phyloP scores from a whole-genome alignment of 2,113 vertebrate species.

The Oreochromis spilurus region DNA sequence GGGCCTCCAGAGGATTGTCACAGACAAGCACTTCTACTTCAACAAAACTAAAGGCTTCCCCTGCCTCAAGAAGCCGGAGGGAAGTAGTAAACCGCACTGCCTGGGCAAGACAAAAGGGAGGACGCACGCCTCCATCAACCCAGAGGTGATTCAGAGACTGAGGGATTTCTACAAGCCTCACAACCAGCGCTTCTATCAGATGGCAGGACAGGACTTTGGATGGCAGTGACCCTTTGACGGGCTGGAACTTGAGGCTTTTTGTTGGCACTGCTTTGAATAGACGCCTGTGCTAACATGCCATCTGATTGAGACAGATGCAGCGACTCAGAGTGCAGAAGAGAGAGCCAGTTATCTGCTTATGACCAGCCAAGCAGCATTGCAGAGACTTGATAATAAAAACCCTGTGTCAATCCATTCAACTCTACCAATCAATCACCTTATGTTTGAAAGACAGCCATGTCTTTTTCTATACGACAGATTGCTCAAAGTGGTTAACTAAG shows the following conservation, averaged over 20 bases:
- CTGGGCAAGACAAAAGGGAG: conserved; percentile 79
- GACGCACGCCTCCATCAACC: conserved; percentile 69
- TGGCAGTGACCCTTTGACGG: conserved; percentile 67
- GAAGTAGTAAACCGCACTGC: conserved; percentile 81
- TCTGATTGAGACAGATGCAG: background rate
- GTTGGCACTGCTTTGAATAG: background rate
- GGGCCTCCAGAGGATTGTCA: conserved; percentile 77
- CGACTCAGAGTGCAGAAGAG: background rate
- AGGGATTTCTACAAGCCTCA: conserved; percentile 76
- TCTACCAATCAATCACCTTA: background rate
- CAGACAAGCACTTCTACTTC: conserved; percentile 81
- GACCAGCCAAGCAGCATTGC: conserved; percentile 2
- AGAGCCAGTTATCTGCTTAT: background rate
- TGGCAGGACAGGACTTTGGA: conserved; percentile 76
- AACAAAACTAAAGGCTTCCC: conserved; percentile 82
- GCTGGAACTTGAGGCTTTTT: background rate
- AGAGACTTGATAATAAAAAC: background rate
- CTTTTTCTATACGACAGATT: background rate
- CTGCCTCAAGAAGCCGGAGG: conserved; percentile 78
- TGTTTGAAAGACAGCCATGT: background rate
- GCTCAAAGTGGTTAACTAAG: background rate
- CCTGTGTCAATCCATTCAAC: background rate
- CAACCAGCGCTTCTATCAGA: conserved; percentile 75
- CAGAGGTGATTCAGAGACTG: conserved; percentile 65
- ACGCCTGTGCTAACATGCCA: background rate